Evolutionary conservation across 2,888 invertebrate species (phyloP).

Genomic region (Caenorhabditis sp.): DNA sequence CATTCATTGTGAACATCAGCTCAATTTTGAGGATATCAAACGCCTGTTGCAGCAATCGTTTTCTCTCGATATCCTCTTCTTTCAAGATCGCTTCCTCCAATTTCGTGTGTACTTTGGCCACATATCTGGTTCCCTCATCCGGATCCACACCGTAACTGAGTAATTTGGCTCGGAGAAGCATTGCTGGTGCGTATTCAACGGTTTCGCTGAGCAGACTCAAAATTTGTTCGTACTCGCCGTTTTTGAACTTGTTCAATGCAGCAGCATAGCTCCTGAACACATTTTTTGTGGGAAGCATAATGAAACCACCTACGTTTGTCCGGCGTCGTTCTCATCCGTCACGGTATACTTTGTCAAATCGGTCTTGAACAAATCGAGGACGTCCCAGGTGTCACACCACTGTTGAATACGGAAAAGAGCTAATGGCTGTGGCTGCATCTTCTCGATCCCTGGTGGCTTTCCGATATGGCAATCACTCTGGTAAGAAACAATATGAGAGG

Average conservation of each 20-base stretch:
- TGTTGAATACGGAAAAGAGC: slow-evolving; percentile 53
- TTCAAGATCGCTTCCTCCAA: slow-evolving; percentile 21
- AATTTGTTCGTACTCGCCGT: slow-evolving; percentile 49
- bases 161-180: slow-evolving; percentile 54
- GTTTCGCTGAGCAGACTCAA: slow-evolving; percentile 9
- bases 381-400: slow-evolving; percentile 63
- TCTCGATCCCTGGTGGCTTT: slow-evolving; percentile 27
- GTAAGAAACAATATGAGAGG: neutral
- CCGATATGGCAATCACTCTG: slow-evolving; percentile 44
- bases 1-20: slow-evolving; percentile 39
- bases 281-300: neutral
- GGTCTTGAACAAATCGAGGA: slow-evolving; percentile 55
- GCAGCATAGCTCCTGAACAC: slow-evolving; percentile 30
- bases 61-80: slow-evolving; percentile 25
- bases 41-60: slow-evolving; percentile 33
- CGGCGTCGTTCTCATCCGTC: slow-evolving; percentile 14
- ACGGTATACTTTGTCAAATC: slow-evolving; percentile 36
- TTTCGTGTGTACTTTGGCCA: slow-evolving; percentile 14
- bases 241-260: slow-evolving; percentile 37
- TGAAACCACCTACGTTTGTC: slow-evolving; percentile 29
- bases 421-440: slow-evolving; percentile 33
- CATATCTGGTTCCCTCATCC: slow-evolving; percentile 32
- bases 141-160: slow-evolving; percentile 46
- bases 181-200: slow-evolving; percentile 36
- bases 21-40: slow-evolving; percentile 57